A percentile compares a stretch with the other conserved stretches of the same genome.
These are phyloP conservation scores for Bombylius discolor DNA, from an alignment of 2,888 invertebrate species.

Conservation along the genomic window DNA sequence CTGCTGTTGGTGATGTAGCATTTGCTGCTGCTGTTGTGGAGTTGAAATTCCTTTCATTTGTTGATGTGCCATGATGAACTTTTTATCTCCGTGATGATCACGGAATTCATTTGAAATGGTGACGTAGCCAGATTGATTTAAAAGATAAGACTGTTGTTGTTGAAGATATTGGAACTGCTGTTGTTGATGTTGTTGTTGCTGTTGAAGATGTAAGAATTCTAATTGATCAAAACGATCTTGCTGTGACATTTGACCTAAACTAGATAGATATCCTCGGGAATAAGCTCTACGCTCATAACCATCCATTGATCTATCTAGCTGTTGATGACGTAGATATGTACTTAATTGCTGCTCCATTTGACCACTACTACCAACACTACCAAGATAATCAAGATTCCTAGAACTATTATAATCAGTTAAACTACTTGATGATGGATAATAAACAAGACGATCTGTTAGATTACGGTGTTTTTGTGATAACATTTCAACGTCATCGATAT, in stretches of 20 bases:
- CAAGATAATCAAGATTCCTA: constrained; percentile 27
- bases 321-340: neutral
- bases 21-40: constrained; percentile 8
- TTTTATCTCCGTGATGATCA: constrained; percentile 25
- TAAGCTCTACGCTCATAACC: constrained; percentile 2
- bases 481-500: constrained; percentile 20
- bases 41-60: neutral
- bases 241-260: constrained; percentile 4
- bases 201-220: constrained; percentile 6
- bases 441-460: constrained; percentile 67
- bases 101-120: constrained; percentile 23
- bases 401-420: constrained; percentile 33
- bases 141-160: constrained; percentile 14
- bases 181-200: constrained; percentile 12
- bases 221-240: constrained; percentile 12
- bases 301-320: neutral
- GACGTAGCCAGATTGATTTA: constrained; percentile 16
- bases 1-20: constrained; percentile 6
- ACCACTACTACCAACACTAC: constrained; percentile 6
- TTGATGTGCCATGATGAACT: constrained; percentile 20
- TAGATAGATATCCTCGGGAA: neutral
- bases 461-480: constrained; percentile 20
- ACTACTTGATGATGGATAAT: constrained; percentile 53
- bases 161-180: constrained; percentile 12
- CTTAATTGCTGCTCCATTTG: constrained; percentile 5